Evolutionary conservation across 2,888 invertebrate species (phyloP).

Genomic region (Trissoscelio sp.): DNA sequence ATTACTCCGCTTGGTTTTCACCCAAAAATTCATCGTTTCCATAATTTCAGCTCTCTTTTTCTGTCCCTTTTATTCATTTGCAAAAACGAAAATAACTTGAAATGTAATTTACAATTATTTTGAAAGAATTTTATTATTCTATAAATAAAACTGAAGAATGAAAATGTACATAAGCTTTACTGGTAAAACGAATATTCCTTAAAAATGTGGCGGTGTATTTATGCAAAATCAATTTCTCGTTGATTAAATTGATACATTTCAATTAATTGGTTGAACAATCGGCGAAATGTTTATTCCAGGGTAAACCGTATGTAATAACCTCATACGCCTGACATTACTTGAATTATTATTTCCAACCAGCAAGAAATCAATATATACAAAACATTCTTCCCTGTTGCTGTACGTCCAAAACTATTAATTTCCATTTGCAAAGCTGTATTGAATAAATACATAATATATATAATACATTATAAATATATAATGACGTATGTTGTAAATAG

Average conservation of each 20-base stretch:
- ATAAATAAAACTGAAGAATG: not conserved
- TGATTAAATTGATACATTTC: constrained; percentile 33
- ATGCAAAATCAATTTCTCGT: constrained; percentile 31
- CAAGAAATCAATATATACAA: constrained; percentile 32
- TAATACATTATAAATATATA: no score
- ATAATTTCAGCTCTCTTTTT: not conserved
- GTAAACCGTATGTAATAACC: constrained; percentile 1
- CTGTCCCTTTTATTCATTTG: no score
- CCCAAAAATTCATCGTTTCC: not conserved
- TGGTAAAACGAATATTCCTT: not conserved
- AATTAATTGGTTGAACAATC: constrained; percentile 5
- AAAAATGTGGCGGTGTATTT: not conserved
- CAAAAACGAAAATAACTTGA: no score
- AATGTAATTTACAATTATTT: not conserved
- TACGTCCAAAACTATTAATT: no score
- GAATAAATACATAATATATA: no score
- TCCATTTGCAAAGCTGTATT: no score
- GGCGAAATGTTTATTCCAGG: constrained; percentile 20
- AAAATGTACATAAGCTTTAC: not conserved
- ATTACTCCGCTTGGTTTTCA: not conserved
- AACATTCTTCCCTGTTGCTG: no score
- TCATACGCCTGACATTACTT: constrained; percentile 7
- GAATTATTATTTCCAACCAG: not conserved
- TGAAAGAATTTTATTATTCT: no score
- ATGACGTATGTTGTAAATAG: no score